phyloP scores from a whole-genome alignment of 2,797 vertebrate species.

The Anguilla marmorata region DNA sequence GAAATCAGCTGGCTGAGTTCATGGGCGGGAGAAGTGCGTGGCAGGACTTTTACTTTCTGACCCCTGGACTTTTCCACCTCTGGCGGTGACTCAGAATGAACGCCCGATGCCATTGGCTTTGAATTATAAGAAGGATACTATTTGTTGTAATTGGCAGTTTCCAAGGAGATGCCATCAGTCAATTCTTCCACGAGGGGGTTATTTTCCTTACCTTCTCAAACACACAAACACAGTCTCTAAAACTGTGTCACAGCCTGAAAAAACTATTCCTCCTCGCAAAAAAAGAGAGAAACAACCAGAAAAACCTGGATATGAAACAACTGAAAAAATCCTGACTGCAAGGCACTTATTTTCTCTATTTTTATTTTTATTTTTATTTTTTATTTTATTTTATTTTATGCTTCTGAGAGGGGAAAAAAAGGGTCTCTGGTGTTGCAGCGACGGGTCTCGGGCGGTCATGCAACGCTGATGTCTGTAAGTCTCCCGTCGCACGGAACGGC shows the following conservation, averaged over 20 bases:
- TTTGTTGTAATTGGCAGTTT: background rate
- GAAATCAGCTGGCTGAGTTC: background rate
- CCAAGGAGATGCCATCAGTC: background rate
- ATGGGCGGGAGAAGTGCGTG: background rate
- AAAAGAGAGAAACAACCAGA: background rate
- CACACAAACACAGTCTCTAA: background rate
- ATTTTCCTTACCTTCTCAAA: background rate
- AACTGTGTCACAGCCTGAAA: slow-evolving; percentile 9
- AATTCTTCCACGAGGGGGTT: background rate
- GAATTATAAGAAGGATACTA: background rate
- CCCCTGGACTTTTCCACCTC: background rate
- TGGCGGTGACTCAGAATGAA: background rate
- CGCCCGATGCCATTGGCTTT: background rate
- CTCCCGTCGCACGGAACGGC: slow-evolving; percentile 24
- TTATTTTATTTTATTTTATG: background rate
- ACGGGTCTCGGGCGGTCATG: slow-evolving; percentile 33
- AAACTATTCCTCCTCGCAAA: background rate
- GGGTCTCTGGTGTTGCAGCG: slow-evolving; percentile 34
- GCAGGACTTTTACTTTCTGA: background rate
- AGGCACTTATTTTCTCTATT: slow-evolving; percentile 10
- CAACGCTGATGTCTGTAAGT: slow-evolving; percentile 38
- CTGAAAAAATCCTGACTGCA: slow-evolving; percentile 20
- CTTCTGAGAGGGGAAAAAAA: slow-evolving; percentile 36
- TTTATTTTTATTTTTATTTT: too few species aligned
- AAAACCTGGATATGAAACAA: slow-evolving; percentile 11